Percentiles rank a stretch among this genome's conserved stretches.
phyloP scores from a whole-genome alignment of 1,140 invertebrate genomes.

The Drosophila grimshawi region DNA sequence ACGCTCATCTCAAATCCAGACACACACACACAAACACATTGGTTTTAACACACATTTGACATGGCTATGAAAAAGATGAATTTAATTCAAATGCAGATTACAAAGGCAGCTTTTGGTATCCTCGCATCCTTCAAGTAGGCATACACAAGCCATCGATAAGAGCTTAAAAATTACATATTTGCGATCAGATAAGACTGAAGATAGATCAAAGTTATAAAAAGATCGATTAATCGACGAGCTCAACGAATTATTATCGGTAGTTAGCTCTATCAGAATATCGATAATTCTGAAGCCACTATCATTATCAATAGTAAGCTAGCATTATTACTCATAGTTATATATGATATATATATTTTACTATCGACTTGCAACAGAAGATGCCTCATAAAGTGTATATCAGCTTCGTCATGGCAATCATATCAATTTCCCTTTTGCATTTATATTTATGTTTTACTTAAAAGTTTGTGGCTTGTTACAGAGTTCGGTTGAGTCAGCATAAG shows the following conservation, averaged over 20 bases:
- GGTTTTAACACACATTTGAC: slow-evolving; percentile 11
- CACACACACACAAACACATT: slow-evolving; percentile 27
- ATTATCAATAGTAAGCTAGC: too few relatives aligned
- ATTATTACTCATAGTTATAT: too few relatives aligned
- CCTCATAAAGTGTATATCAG: not conserved
- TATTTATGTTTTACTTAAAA: slow-evolving; percentile 27
- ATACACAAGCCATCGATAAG: too few relatives aligned
- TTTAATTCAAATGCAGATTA: slow-evolving; percentile 67
- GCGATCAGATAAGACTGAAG: too few relatives aligned
- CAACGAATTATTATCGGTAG: too few relatives aligned
- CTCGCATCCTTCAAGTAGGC: slow-evolving; percentile 4
- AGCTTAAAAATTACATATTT: too few relatives aligned
- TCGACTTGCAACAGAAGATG: too few relatives aligned
- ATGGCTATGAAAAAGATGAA: slow-evolving; percentile 66
- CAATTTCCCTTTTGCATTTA: not conserved
- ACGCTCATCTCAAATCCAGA: slow-evolving; percentile 45
- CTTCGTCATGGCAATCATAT: slow-evolving; percentile 2
- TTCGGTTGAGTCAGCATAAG: not conserved
- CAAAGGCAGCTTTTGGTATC: slow-evolving; percentile 24
- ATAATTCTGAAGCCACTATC: too few relatives aligned
- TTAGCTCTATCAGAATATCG: too few relatives aligned
- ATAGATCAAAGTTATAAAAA: too few relatives aligned
- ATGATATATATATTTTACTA: too few relatives aligned
- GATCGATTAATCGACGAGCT: too few relatives aligned
- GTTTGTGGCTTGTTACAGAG: slow-evolving; percentile 13